Percentiles rank a stretch among this genome's conserved stretches.
Conservation (phyloP, 1,140 invertebrate species). For the Aradophagus sp. region DNA sequence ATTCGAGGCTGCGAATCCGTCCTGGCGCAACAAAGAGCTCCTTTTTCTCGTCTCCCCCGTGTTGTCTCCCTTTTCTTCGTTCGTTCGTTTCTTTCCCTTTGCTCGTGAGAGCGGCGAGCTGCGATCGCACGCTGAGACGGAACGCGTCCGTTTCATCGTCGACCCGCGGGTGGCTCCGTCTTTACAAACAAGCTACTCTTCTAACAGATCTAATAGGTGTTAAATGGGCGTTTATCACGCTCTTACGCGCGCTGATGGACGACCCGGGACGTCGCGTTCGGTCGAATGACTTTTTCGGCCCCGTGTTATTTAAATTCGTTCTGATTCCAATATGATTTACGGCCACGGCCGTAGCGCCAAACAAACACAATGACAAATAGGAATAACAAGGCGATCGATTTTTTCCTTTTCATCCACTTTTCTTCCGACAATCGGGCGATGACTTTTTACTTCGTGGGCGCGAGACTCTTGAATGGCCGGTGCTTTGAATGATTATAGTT, state of each 20-base stretch:
- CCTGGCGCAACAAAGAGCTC: constrained; percentile 35
- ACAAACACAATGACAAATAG: constrained; percentile 31
- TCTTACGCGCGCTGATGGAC: constrained; percentile 33
- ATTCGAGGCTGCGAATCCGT: constrained; percentile 37
- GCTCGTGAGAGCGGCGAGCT: constrained; percentile 38
- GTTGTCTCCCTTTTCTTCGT: too few species aligned
- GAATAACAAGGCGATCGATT: constrained; percentile 15
- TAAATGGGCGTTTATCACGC: constrained; percentile 53
- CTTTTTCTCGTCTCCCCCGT: constrained; percentile 19
- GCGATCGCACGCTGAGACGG: constrained; percentile 63
- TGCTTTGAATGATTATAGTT: too few species aligned
- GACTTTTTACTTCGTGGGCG: too few species aligned
- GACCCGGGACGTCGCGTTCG: constrained; percentile 19
- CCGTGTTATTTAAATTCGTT: constrained; percentile 42
- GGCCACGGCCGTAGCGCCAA: constrained; percentile 1
- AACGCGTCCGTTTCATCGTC: constrained; percentile 64
- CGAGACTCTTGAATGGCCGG: not conserved
- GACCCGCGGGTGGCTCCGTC: constrained; percentile 63
- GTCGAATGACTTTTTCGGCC: constrained; percentile 23
- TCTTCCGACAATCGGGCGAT: too few species aligned
- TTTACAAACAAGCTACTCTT: constrained; percentile 67
- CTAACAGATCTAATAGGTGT: constrained; percentile 57
- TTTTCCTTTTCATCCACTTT: constrained; percentile 6
- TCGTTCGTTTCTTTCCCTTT: too few species aligned
- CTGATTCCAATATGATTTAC: constrained; percentile 42